These are phyloP conservation scores for Thysanoteuthis rhombus DNA, from an alignment of 2,888 invertebrate species.

Conservation along the genomic window DNA sequence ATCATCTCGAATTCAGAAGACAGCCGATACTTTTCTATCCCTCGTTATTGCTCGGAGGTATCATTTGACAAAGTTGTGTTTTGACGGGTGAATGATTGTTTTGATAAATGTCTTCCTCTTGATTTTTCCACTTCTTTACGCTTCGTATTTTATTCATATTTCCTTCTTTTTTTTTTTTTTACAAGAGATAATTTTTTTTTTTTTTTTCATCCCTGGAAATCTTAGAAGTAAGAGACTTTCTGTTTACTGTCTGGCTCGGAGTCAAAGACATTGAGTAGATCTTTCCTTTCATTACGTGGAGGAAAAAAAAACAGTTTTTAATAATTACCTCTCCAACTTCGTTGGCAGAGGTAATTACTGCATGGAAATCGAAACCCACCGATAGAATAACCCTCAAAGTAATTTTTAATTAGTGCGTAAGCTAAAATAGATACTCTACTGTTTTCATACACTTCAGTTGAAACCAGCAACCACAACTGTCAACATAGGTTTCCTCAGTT, in stretches of 20 bases:
- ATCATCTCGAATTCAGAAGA: neutral
- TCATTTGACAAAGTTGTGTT: slow-evolving; percentile 1
- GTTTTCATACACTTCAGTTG: too few relatives aligned
- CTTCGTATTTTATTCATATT: neutral
- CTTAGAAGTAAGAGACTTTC: neutral
- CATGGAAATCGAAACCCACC: neutral
- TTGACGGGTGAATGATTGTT: neutral
- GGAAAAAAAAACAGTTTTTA: neutral
- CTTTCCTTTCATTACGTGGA: neutral
- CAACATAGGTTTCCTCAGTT: too few relatives aligned
- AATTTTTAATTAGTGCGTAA: neutral
- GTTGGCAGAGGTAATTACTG: too few relatives aligned
- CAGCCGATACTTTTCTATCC: neutral
- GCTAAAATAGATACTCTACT: too few relatives aligned
- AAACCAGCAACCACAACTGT: too few relatives aligned
- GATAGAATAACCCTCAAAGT: neutral
- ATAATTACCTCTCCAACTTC: too few relatives aligned
- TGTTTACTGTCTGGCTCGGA: neutral
- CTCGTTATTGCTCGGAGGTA: neutral
- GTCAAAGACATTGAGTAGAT: neutral
- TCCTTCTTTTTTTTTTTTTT: neutral
- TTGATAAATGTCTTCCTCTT: neutral
- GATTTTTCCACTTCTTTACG: neutral
- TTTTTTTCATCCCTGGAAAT: neutral
- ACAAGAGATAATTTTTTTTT: neutral